phyloP scores from a whole-genome alignment of 1,140 invertebrate species.

The Drosophila watanabei region DNA sequence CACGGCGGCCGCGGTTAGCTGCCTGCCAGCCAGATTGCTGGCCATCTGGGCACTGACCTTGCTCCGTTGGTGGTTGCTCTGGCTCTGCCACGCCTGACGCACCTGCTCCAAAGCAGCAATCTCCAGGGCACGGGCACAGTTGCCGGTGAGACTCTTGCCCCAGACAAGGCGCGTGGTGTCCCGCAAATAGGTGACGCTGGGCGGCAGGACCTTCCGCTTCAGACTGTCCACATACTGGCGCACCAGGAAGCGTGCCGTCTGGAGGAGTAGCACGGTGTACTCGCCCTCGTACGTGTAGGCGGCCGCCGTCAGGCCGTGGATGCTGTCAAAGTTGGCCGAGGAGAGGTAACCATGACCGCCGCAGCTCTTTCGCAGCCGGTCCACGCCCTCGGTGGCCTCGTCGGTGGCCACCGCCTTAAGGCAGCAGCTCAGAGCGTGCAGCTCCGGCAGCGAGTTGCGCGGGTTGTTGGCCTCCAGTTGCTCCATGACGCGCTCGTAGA shows the following conservation, averaged over 20 bases:
- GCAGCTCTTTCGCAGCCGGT: constrained; percentile 92
- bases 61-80: constrained; percentile 86
- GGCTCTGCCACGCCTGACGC: constrained; percentile 87
- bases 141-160: constrained; percentile 44
- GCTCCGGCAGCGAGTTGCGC: constrained; percentile 88
- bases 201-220: constrained; percentile 88
- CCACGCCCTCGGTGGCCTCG: constrained; percentile 90
- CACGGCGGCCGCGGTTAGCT: constrained; percentile 91
- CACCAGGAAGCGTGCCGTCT: constrained; percentile 93
- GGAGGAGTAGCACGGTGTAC: constrained; percentile 95
- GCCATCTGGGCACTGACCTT: constrained; percentile 90
- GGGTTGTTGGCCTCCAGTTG: constrained; percentile 87
- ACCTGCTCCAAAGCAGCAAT: constrained; percentile 89
- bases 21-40: constrained; percentile 93
- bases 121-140: constrained; percentile 60
- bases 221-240: constrained; percentile 86
- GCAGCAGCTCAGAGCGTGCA: constrained; percentile 96
- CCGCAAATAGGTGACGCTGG: constrained; percentile 84
- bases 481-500: constrained; percentile 92
- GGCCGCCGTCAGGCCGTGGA: constrained; percentile 92
- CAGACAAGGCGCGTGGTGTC: constrained; percentile 44
- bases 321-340: constrained; percentile 92
- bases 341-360: constrained; percentile 97
- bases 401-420: constrained; percentile 94
- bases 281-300: constrained; percentile 98